Evolutionary conservation across 2,113 vertebrate species (phyloP).

Genomic region (Anoura caudifer): DNA sequence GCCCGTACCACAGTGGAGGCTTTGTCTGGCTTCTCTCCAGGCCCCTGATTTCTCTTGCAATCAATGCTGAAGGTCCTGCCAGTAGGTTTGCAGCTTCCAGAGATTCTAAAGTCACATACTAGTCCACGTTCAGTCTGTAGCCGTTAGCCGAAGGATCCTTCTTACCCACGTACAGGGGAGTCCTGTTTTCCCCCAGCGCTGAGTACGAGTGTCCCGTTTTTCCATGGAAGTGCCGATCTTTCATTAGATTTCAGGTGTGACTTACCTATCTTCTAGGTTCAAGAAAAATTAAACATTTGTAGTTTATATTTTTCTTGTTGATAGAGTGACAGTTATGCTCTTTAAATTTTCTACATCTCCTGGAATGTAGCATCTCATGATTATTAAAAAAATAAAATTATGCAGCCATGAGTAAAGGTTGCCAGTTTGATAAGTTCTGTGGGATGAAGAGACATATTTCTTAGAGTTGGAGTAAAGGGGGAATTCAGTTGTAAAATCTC

Average conservation of each 20-base stretch:
- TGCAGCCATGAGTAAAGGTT: background rate
- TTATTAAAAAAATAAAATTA: background rate
- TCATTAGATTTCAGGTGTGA: background rate
- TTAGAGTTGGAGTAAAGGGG: background rate
- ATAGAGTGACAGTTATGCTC: background rate
- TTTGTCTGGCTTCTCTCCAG: background rate
- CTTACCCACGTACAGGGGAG: background rate
- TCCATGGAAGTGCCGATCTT: too few relatives aligned
- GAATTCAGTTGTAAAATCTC: background rate
- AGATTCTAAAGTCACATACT: background rate
- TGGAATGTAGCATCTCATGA: background rate
- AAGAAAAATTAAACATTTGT: background rate
- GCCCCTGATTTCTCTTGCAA: background rate
- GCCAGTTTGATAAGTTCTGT: background rate
- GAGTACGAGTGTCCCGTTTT: background rate
- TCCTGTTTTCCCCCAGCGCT: background rate
- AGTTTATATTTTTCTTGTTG: background rate
- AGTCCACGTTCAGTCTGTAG: background rate
- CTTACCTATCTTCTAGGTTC: background rate
- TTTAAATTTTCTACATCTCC: background rate
- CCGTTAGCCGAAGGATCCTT: background rate
- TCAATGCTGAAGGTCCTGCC: background rate
- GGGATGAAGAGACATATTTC: background rate
- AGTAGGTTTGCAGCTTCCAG: background rate
- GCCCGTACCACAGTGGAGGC: accelerated